These are phyloP conservation scores for Phaethornis superciliosus DNA, from an alignment of 2,113 vertebrate species.

Conservation along the genomic window DNA sequence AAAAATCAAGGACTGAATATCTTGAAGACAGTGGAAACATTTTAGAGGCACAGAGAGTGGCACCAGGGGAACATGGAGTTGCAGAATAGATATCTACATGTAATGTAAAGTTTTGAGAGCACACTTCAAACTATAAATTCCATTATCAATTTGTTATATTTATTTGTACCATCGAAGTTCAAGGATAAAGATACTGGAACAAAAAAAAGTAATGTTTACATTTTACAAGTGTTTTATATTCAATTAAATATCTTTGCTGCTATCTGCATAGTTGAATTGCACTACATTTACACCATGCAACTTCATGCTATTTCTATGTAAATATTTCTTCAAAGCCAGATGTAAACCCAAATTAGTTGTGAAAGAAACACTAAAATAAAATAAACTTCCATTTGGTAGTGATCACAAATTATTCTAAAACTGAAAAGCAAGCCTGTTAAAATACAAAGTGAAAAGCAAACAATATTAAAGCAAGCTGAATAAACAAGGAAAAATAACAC, in stretches of 20 bases:
- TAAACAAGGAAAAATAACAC: neutral
- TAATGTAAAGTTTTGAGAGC: neutral
- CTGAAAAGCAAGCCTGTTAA: constrained; percentile 51
- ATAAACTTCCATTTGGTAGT: constrained; percentile 73
- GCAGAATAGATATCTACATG: neutral
- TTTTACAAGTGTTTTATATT: constrained; percentile 75
- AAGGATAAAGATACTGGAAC: constrained; percentile 30
- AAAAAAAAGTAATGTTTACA: constrained; percentile 65
- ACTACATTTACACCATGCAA: constrained; percentile 68
- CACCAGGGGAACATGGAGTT: neutral
- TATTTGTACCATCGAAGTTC: constrained; percentile 32
- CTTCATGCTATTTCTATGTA: constrained; percentile 74
- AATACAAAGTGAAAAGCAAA: constrained; percentile 62
- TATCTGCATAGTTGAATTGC: constrained; percentile 79
- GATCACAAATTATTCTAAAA: constrained; percentile 69
- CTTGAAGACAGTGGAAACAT: neutral
- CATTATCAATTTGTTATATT: constrained; percentile 55
- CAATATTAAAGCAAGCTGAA: constrained; percentile 31
- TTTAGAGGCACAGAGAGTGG: neutral
- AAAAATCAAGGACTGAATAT: neutral
- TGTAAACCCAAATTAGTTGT: constrained; percentile 76
- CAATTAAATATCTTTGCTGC: constrained; percentile 77
- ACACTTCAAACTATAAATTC: constrained; percentile 21
- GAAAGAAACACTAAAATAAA: constrained; percentile 78
- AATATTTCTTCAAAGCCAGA: constrained; percentile 78